Base-by-base conservation (phyloP, 2,888 invertebrate genomes). In the Parnassius glacialis region DNA sequence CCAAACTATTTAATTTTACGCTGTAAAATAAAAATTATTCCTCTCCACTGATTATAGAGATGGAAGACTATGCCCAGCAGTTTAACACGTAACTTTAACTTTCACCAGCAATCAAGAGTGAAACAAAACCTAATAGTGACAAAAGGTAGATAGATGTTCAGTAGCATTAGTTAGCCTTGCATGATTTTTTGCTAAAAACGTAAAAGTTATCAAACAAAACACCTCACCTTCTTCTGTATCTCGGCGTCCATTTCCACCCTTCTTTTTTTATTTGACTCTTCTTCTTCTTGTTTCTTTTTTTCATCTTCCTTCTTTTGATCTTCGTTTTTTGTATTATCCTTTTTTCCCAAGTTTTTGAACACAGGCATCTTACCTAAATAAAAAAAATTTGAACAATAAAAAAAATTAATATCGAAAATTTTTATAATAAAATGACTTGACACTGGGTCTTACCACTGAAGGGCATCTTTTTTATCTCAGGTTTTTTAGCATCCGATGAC, bases 401-500 rank as follows among this genome's bases (percentile, higher is more conserved):
- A 34, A 7, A 34, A 34, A 7, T 34, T 3, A 34, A 34, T 34
- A 34, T 34, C 34, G 34, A 34, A 34, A 34, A 34, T 53, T 25
- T 53, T 25, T 48, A 41, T 34, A 12, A 1, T 9, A 11, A 51
- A 7, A 7, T 34, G n/a, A 10, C 10, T 42, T 11, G n/a, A 51
- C 10, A 16, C 10, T 41, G 45, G 13, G n/a, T 42, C 52, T 75
- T 65, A 68, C 97, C 97, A 68, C 97, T 97, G 72, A 97, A 96
- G 0, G 96, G 96, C 77, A 96, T 90, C 79, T 96, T 96, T 66
- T 94, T 95, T 67, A 94, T 93, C 44, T 90, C 91, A 60, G 88
- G 74, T 74, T 92, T 80, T 85, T 92, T 78, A 63, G 71, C 13
- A 45, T 78, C 77, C 2, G 44, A 61, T 0, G 65, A 69, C 66